These are phyloP conservation scores for Galaxea fascicularis DNA, from an alignment of 92 coral and sea anemone genomes.

Conservation along the genomic window DNA sequence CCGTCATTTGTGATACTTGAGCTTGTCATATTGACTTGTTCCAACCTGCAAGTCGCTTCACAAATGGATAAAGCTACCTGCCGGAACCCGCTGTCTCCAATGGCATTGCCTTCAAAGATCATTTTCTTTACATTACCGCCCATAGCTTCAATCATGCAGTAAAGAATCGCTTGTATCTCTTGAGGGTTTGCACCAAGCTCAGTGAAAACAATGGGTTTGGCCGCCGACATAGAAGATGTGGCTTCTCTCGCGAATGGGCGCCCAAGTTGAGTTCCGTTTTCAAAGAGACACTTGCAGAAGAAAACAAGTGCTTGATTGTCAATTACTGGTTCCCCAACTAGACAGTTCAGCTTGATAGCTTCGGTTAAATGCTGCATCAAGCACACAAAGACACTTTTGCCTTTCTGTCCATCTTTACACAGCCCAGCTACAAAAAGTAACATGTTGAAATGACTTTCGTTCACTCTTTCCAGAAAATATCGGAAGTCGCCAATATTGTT, in stretches of 20 bases:
- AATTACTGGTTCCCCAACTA: slow-evolving; percentile 33
- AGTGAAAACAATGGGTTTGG: slow-evolving; percentile 30
- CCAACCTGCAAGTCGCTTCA: slow-evolving; percentile 30
- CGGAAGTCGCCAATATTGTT: slow-evolving; percentile 36
- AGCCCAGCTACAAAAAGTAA: slow-evolving; percentile 67
- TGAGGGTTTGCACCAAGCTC: slow-evolving; percentile 33
- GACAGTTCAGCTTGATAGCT: slow-evolving; percentile 25
- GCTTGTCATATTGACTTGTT: slow-evolving; percentile 27
- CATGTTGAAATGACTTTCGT: slow-evolving; percentile 31
- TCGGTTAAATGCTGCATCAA: slow-evolving; percentile 39
- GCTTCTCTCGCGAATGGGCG: slow-evolving; percentile 49
- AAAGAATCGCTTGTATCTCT: slow-evolving; percentile 19
- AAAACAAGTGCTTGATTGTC: slow-evolving; percentile 42
- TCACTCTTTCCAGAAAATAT: slow-evolving; percentile 32
- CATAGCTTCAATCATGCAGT: slow-evolving; percentile 24
- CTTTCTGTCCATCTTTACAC: slow-evolving; percentile 35
- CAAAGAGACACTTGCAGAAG: slow-evolving; percentile 42
- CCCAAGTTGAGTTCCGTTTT: slow-evolving; percentile 39
- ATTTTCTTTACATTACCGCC: slow-evolving; percentile 21
- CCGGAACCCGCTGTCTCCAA: slow-evolving; percentile 40
- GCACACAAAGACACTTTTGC: slow-evolving; percentile 30
- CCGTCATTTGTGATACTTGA: slow-evolving; percentile 42
- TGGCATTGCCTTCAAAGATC: slow-evolving; percentile 28
- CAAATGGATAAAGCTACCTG: slow-evolving; percentile 36
- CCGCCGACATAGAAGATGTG: slow-evolving; percentile 19